Percentiles rank a stretch among this genome's conserved stretches.
Conservation (phyloP, 2,113 vertebrate species). For the Solea solea region DNA sequence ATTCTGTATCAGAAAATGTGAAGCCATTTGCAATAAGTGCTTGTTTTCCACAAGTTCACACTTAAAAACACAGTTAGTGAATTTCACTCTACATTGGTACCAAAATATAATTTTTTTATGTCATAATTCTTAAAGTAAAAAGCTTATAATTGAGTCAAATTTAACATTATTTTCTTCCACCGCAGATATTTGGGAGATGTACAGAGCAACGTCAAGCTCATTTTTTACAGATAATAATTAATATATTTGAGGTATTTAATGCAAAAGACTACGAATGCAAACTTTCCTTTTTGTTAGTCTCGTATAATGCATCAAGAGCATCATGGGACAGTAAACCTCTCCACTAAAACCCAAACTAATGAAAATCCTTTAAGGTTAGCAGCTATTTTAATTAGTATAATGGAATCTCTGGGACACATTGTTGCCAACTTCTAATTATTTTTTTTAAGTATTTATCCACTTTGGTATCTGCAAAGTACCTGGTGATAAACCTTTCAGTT, state of each 20-base stretch:
- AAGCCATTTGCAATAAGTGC: background rate
- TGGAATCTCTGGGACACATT: slow-evolving; percentile 35
- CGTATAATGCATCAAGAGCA: background rate
- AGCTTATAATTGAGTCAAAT: too few relatives aligned
- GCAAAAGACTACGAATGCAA: background rate
- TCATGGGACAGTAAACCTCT: slow-evolving; percentile 15
- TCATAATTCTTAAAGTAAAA: too few relatives aligned
- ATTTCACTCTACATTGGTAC: too few relatives aligned
- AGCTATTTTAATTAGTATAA: slow-evolving; percentile 43
- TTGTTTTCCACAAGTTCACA: background rate
- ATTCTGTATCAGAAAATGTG: background rate
- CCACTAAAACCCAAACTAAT: slow-evolving; percentile 22
- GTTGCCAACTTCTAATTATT: slow-evolving; percentile 6
- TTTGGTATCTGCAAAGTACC: slow-evolving; percentile 14
- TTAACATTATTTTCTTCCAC: too few relatives aligned
- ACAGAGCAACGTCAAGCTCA: too few relatives aligned
- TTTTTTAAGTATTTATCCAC: slow-evolving; percentile 22
- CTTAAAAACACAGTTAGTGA: background rate
- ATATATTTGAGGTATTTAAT: background rate
- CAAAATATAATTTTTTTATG: too few relatives aligned
- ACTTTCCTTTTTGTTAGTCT: background rate
- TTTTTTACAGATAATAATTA: too few relatives aligned
- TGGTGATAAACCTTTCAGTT: slow-evolving; percentile 2
- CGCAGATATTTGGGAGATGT: too few relatives aligned
- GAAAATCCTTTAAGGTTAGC: slow-evolving; percentile 31